These are phyloP conservation scores for Metallyticus violacea DNA, from an alignment of 2,888 invertebrate species.

Conservation along the genomic window DNA sequence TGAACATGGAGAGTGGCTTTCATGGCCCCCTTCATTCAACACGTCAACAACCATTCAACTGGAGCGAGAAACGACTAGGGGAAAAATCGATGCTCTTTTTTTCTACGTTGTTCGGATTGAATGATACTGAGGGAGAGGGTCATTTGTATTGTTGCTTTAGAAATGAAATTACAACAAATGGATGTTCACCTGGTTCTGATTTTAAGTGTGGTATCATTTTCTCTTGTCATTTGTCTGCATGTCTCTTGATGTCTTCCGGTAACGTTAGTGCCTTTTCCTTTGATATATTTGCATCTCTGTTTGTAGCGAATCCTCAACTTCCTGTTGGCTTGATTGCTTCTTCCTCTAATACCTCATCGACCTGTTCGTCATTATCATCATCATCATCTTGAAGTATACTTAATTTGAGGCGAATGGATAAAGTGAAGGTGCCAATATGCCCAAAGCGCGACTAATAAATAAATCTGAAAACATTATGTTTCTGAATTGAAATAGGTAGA, in stretches of 20 bases:
- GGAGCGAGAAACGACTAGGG: background rate
- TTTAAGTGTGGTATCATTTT: background rate
- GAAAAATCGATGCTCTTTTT: background rate
- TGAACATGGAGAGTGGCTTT: background rate
- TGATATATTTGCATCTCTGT: background rate
- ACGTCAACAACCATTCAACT: background rate
- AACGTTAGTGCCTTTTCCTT: background rate
- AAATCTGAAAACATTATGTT: too few relatives aligned
- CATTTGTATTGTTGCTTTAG: background rate
- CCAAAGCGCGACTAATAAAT: too few relatives aligned
- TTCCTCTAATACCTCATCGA: too few relatives aligned
- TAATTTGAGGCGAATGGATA: too few relatives aligned
- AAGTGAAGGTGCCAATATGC: too few relatives aligned
- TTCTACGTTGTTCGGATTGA: too few relatives aligned
- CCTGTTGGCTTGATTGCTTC: background rate
- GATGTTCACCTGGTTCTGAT: background rate
- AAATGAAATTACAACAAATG: background rate
- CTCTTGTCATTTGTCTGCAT: background rate
- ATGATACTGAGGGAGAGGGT: background rate
- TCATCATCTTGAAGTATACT: too few relatives aligned
- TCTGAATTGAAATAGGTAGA: too few relatives aligned
- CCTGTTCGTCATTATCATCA: too few relatives aligned
- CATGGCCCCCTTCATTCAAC: too few relatives aligned
- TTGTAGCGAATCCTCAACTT: background rate
- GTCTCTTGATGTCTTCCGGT: background rate